Conservation (phyloP, 2,113 vertebrate species). For the Megaptera novaeangliae region DNA sequence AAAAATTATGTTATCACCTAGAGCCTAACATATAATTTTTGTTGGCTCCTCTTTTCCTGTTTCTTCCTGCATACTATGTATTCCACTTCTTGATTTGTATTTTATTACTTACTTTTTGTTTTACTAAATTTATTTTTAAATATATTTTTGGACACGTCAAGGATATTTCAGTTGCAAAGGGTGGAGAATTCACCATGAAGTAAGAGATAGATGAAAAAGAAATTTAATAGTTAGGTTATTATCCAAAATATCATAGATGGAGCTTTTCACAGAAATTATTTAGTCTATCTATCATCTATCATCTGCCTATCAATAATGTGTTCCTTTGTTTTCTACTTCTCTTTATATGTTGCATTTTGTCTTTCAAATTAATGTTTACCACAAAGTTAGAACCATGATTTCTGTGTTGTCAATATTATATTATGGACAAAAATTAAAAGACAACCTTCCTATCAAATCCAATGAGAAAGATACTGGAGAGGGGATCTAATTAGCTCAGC, state of each 20-base stretch:
- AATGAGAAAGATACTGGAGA: background rate
- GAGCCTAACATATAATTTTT: background rate
- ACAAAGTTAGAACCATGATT: background rate
- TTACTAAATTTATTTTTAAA: background rate
- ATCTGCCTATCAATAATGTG: background rate
- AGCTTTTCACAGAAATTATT: background rate
- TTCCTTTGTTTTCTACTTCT: background rate
- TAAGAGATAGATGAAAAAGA: background rate
- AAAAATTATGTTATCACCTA: background rate
- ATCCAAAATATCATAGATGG: background rate
- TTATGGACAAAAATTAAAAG: background rate
- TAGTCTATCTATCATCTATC: background rate
- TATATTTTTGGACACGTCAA: background rate
- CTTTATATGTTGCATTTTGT: background rate
- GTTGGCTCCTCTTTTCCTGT: background rate
- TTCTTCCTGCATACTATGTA: background rate
- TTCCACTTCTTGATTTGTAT: background rate
- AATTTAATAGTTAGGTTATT: background rate
- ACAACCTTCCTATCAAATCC: background rate
- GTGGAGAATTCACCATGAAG: background rate
- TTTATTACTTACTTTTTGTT: background rate
- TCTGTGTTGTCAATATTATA: background rate
- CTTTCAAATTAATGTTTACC: background rate
- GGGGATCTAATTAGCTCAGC: background rate
- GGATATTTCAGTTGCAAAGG: background rate